Percentiles rank a stretch among this genome's conserved stretches.
Conservation (phyloP, 1,140 invertebrate species). For the Drosophila aff. region DNA sequence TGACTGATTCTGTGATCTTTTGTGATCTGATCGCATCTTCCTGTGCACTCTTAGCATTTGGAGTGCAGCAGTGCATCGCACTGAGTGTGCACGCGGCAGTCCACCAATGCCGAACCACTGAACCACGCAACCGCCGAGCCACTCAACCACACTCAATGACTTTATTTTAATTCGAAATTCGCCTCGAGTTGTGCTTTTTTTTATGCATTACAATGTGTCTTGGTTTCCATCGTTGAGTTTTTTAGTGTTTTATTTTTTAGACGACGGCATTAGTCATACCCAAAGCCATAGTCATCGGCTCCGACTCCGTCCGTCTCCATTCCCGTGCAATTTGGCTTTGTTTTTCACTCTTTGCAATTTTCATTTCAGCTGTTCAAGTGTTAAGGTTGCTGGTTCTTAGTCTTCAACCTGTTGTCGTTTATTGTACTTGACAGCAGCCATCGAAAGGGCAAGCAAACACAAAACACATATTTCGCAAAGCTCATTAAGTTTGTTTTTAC, state of each 20-base stretch:
- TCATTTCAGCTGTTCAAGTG: conserved; percentile 74
- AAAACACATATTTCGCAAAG: conserved; percentile 75
- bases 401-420: conserved; percentile 82
- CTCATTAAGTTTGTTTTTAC: conserved; percentile 74
- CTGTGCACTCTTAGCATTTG: conserved; percentile 25
- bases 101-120: conserved; percentile 50
- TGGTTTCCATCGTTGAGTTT: conserved; percentile 41
- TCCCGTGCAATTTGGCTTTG: conserved; percentile 40
- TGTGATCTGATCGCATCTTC: conserved; percentile 20
- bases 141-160: conserved; percentile 61
- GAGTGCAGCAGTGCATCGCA: conserved; percentile 33
- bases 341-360: conserved; percentile 42
- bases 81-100: conserved; percentile 32
- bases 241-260: conserved; percentile 17
- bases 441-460: conserved; percentile 79
- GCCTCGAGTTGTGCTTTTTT: conserved; percentile 37
- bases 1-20: conserved; percentile 29
- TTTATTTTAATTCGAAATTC: conserved; percentile 66
- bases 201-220: conserved; percentile 16
- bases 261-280: conserved; percentile 40
- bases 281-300: conserved; percentile 30
- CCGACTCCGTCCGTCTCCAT: conserved; percentile 32
- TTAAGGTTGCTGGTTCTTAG: conserved; percentile 62
- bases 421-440: conserved; percentile 82
- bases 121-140: conserved; percentile 53